Evolutionary conservation across 2,888 invertebrate genomes (phyloP), one percentile per base, ranked within the genome.

Genomic region (Noctua pronuba): DNA sequence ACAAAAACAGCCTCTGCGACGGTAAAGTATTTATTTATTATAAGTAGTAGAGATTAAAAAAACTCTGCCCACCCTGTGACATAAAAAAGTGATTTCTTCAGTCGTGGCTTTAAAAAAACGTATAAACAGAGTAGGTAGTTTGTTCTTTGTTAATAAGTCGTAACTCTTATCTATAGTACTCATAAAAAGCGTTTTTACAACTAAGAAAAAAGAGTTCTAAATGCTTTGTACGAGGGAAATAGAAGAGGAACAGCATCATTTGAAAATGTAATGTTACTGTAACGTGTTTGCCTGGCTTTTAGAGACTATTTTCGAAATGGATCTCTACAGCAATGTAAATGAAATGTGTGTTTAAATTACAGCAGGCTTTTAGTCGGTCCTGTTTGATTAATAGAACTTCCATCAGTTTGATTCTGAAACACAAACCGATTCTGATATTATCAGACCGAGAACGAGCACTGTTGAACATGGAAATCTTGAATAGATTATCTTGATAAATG

Each of bases 151-250:
- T 46, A 78, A 38, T n/a, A 58, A 69, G 79, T 86, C 83, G 73
- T 86, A 86, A 83, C 62, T 86, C 83, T 78, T 75, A 79, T 83
- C 79, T 79, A 55, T 5, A n/a, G 13, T 35, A 67, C 18, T 46
- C 60, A 49, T 83, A 83, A 83, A 85, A 86, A 75, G 18, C n/a
- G n/a, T 68, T 73, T 73, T 83, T 86, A 83, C 21, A 67, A 21
- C 69, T 13, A n/a, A 49, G 83, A 73, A 62, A 82, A 83, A 62
- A 85, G 76, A 83, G 72, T 85, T 77, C 60, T 44, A 77, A 82
- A 77, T 82, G 38, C 49, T 35, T 67, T 55, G 72, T 65, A 76
- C 72, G 13, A 24, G 76, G 1, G 16, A 28, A 58, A 58, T 55
- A 55, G 35, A 24, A 21, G 31, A 16, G n/a, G 28, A 82, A 1